Evolutionary conservation across 1,140 invertebrate species (phyloP), one percentile per base, ranked within the genome.

Genomic region (Neodiprion pinetum): DNA sequence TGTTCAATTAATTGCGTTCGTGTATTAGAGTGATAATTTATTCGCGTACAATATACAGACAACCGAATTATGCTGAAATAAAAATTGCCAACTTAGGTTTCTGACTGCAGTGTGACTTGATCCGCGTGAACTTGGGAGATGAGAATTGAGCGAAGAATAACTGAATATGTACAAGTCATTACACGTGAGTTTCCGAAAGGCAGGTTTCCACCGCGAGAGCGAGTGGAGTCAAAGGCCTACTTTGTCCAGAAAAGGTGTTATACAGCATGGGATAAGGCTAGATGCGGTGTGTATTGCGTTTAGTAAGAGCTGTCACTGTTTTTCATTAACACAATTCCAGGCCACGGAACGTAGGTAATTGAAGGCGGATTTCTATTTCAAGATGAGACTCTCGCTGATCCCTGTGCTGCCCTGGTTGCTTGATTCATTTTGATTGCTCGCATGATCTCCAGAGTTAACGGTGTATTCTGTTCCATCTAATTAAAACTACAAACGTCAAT

Each of bases 221-320:
- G 61, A 65, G 61, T 76, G 77, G 78, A 79, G 72, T 76, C 77
- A 78, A 77, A 80, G 78, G 76, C 74, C 79, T 78, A 80, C 78
- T 80, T 80, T 75, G 77, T 76, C 78, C 71, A 75, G 73, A 74
- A 71, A 74, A 71, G 50, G 69, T 74, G 50, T 28, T 67, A 70
- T 17, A 61, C 53, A 66, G 40, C 67, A 70, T 69, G 69, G 70
- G 69, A 73, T 28, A 67, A 73, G 67, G 40, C 53, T 61, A 61
- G 53, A 61, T 61, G 53, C 53, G 53, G 53, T 40, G 28, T 1
- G 28, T 61, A 61, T 61, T 61, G 53, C 53, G 53, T 61, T 61
- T 61, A 61, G 53, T 61, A 61, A 61, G 53, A 61, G 53, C 53
- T 61, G 53, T 61, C 53, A 61, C 53, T 61, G 53, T 61, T 61